Base-by-base conservation (phyloP, 2,797 vertebrate species). In the Enteromius treurensis region DNA sequence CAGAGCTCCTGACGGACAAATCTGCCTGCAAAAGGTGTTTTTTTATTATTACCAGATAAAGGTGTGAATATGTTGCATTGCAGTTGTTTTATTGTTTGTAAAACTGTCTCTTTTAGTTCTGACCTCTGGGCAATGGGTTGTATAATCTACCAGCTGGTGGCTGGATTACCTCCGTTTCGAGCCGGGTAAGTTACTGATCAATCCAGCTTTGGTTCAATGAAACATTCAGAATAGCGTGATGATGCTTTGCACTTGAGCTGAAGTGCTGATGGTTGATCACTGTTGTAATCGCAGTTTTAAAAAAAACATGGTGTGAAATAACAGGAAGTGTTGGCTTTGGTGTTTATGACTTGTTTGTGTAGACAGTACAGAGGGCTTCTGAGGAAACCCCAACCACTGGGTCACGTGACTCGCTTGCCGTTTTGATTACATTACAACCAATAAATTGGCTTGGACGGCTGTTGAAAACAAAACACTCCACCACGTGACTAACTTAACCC, bases 81-180 rank as follows among this genome's bases (percentile, higher is more conserved):
- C 19, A 53, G 7, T 70, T 15, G 6, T 47, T 26, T 71, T 19
- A 55, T n/a, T 19, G 70, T 69, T 21, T 76, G 34, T 71, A 62
- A 26, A 5, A 79, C 62, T 84, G 58, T 14, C n/a, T 87, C 78
- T 92, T 86, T 53, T 69, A 99, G 98, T 90, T 99, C 98, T 88
- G 98, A 99, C 90, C 97, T 99, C 67, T 99, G 98, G 98, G 98
- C 98, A 76, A 93, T 99, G 85, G 98, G 98, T 89, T 99, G 98
- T 93, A 99, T 99, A 91, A 95, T 98, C 92, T 99, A 99, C 95
- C 98, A 99, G 87, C 94, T 99, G 90, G 98, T 99, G 90, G 98
- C 98, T 89, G 98, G 98, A 91, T 94, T 99, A 92, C 98, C 98
- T 90, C 98, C 98, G 0, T 99, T 99, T 92, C 95, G 98, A 96